phyloP scores from a whole-genome alignment of 1,140 invertebrate species.

The Zophobas atratus region DNA sequence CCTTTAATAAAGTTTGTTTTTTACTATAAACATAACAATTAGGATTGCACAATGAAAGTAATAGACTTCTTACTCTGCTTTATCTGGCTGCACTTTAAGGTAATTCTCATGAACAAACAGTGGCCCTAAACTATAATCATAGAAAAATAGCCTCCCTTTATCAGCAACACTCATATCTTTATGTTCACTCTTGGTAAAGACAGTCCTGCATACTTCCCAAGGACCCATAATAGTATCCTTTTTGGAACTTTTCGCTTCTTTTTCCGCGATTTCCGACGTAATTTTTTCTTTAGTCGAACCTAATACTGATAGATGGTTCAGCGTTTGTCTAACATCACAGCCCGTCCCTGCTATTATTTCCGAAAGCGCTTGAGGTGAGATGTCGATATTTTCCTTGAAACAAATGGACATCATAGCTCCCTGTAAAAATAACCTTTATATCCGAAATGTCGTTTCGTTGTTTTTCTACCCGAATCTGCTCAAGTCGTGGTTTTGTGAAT shows the following conservation, averaged over 20 bases:
- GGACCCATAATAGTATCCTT: conserved; percentile 93
- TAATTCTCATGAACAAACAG: conserved; percentile 99
- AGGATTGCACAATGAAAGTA: no score
- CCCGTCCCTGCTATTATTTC: conserved; percentile 92
- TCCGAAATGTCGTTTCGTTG: not conserved
- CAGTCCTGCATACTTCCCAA: conserved; percentile 94
- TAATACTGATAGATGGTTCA: conserved; percentile 90
- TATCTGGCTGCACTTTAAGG: conserved; percentile 78
- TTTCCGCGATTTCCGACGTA: conserved; percentile 70
- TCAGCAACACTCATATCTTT: conserved; percentile 87
- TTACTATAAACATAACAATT: conserved; percentile 19
- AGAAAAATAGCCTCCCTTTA: conserved; percentile 95
- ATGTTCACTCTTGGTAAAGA: conserved; percentile 89
- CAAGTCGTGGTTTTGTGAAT: conserved; percentile 85
- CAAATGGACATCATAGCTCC: conserved; percentile 92
- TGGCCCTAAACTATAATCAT: conserved; percentile 95
- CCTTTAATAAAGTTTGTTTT: conserved; percentile 72
- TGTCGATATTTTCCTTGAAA: conserved; percentile 92
- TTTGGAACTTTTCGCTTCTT: conserved; percentile 73
- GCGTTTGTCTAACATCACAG: conserved; percentile 94
- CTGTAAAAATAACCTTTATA: conserved; percentile 66
- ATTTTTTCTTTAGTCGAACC: conserved; percentile 73
- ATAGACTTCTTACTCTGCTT: not conserved
- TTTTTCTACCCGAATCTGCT: conserved; percentile 88
- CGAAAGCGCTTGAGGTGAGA: conserved; percentile 82